Evolutionary conservation across 64 coral and sea anemone genomes (phyloP).

Genomic region (Trachythela sp.): DNA sequence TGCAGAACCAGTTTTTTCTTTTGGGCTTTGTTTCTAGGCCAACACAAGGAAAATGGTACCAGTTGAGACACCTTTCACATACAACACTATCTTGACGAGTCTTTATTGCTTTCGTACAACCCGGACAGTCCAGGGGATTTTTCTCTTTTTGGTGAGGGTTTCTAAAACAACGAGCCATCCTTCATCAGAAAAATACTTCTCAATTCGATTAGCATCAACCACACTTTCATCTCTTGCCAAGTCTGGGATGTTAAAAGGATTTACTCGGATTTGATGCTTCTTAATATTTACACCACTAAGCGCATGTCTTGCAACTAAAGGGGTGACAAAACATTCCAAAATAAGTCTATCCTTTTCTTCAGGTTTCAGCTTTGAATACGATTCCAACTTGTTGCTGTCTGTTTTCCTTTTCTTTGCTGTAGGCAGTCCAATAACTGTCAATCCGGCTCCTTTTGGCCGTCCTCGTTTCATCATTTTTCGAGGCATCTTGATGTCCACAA

Average conservation of each 20-base stretch:
- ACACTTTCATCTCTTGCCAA: neutral
- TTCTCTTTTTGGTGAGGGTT: neutral
- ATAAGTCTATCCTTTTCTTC: neutral
- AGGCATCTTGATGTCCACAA: neutral
- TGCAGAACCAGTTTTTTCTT: constrained; percentile 6
- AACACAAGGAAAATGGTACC: constrained; percentile 15
- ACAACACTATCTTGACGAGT: neutral
- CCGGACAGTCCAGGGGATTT: neutral
- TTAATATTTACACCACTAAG: neutral
- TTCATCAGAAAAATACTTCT: neutral
- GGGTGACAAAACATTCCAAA: neutral
- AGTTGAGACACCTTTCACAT: neutral
- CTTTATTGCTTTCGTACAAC: neutral
- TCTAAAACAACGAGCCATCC: neutral
- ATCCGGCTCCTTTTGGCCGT: neutral
- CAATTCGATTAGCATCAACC: constrained; percentile 1
- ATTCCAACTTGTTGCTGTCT: neutral
- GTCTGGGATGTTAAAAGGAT: neutral
- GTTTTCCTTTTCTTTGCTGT: neutral
- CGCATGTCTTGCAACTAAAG: neutral
- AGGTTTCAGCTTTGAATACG: neutral
- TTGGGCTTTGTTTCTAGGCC: neutral
- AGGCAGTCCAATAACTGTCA: neutral
- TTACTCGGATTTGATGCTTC: neutral
- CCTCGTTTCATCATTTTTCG: neutral